These are phyloP conservation scores for Euglossa dilemma DNA, from an alignment of 1,140 invertebrate genomes.

Conservation along the genomic window DNA sequence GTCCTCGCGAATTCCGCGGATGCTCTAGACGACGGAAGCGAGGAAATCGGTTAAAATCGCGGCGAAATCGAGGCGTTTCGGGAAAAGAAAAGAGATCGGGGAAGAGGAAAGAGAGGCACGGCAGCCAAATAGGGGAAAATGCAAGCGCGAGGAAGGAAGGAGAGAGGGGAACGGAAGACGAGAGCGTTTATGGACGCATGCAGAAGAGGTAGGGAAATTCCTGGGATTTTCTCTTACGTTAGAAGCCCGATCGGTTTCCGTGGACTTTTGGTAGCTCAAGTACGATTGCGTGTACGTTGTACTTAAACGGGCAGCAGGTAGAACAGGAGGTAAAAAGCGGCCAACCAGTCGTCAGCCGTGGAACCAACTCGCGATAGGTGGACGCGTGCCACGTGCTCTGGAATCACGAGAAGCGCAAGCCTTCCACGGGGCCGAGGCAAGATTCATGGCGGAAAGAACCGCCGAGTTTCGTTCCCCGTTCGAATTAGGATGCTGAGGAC, in stretches of 20 bases:
- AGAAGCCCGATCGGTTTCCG: constrained; percentile 10
- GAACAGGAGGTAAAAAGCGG: constrained; percentile 15
- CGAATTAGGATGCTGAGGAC: constrained; percentile 5
- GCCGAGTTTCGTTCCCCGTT: background rate
- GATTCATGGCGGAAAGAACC: background rate
- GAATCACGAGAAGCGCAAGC: background rate
- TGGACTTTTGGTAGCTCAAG: constrained; percentile 20
- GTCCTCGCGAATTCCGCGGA: background rate
- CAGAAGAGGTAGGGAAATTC: constrained; percentile 30
- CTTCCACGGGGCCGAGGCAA: background rate
- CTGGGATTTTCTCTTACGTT: background rate
- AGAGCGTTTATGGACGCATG: background rate
- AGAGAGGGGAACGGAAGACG: background rate
- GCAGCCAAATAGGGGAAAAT: background rate
- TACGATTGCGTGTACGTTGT: constrained; percentile 35
- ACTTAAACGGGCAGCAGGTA: constrained; percentile 26
- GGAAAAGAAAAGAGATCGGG: background rate
- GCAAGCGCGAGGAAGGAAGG: background rate
- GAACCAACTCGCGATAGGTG: background rate
- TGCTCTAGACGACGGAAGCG: background rate
- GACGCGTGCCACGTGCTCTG: constrained; percentile 12
- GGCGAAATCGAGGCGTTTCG: background rate
- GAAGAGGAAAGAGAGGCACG: background rate
- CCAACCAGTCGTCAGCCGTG: background rate
- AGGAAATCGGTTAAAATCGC: background rate